Evolutionary conservation across 2,113 vertebrate species (phyloP).

Genomic region (Brachirus orientalis): DNA sequence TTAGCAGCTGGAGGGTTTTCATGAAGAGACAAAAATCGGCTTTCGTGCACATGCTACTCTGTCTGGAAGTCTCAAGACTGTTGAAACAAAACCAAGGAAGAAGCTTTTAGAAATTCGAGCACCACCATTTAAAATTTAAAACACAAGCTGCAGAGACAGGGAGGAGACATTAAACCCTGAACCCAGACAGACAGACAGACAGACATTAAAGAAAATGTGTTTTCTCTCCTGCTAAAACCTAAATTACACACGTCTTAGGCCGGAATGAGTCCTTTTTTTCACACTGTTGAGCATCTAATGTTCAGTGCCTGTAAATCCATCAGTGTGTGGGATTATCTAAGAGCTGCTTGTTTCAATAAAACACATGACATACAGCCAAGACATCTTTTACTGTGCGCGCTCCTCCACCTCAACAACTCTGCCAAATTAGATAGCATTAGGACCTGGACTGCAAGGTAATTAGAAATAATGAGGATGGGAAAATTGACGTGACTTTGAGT

Average conservation of each 20-base stretch:
- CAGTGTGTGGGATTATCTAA: constrained; percentile 57
- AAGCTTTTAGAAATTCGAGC: too few relatives aligned
- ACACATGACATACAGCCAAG: constrained; percentile 62
- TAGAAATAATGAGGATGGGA: constrained; percentile 73
- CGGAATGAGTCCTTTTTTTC: neutral
- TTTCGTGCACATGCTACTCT: too few relatives aligned
- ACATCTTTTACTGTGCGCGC: constrained; percentile 59
- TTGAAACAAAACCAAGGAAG: too few relatives aligned
- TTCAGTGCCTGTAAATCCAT: constrained; percentile 58
- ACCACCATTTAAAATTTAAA: too few relatives aligned
- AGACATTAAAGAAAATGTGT: too few relatives aligned
- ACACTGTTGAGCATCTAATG: constrained; percentile 29
- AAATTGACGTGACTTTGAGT: constrained; percentile 66
- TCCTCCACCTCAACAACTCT: constrained; percentile 52
- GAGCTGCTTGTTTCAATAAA: constrained; percentile 65
- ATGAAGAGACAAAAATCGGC: too few relatives aligned
- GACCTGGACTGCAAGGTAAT: constrained; percentile 65
- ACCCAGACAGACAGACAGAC: too few relatives aligned
- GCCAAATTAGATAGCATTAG: constrained; percentile 74
- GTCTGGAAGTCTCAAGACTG: too few relatives aligned
- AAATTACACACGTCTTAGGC: neutral
- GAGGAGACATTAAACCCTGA: too few relatives aligned
- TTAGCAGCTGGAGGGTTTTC: too few relatives aligned
- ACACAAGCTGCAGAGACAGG: too few relatives aligned
- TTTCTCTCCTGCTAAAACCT: too few relatives aligned